A percentile compares a stretch with the other conserved stretches of the same genome.
These are phyloP conservation scores for Daktulosphaira vitifoliae DNA, from an alignment of 1,140 invertebrate genomes.

Conservation along the genomic window DNA sequence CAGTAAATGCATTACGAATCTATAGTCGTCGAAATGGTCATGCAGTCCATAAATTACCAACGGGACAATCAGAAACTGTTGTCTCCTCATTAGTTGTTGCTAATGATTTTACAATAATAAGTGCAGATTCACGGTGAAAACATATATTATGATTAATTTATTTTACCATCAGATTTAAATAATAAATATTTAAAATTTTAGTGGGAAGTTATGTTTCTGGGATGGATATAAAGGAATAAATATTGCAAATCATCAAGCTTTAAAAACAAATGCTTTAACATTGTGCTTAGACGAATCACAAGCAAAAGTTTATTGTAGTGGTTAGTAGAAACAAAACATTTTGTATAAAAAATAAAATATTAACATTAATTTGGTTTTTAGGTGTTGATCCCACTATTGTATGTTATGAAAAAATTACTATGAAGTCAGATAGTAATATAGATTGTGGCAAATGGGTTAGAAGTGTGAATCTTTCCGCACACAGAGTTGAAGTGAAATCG, in stretches of 20 bases:
- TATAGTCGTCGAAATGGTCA: slow-evolving; percentile 78
- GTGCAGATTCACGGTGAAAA: slow-evolving; percentile 65
- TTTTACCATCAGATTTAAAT: not conserved
- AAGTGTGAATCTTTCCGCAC: slow-evolving; percentile 63
- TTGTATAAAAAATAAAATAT: slow-evolving; percentile 13
- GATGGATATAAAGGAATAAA: slow-evolving; percentile 68
- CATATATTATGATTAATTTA: not conserved
- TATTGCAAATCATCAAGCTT: slow-evolving; percentile 62
- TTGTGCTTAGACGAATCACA: slow-evolving; percentile 63
- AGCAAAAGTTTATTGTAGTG: slow-evolving; percentile 63
- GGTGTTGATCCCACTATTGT: slow-evolving; percentile 71
- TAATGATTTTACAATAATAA: slow-evolving; percentile 73
- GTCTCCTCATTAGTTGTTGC: slow-evolving; percentile 77
- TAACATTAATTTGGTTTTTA: slow-evolving; percentile 36
- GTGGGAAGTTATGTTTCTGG: slow-evolving; percentile 79
- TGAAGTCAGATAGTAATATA: slow-evolving; percentile 41
- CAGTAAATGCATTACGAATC: slow-evolving; percentile 70
- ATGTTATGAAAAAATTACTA: slow-evolving; percentile 54
- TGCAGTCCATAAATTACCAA: slow-evolving; percentile 69
- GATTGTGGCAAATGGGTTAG: slow-evolving; percentile 60
- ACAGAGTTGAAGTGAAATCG: slow-evolving; percentile 74
- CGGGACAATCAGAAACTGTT: slow-evolving; percentile 60
- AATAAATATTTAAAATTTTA: slow-evolving; percentile 37
- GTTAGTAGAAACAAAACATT: slow-evolving; percentile 38
- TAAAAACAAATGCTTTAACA: slow-evolving; percentile 68